A percentile compares a stretch with the other conserved stretches of the same genome.
phyloP scores from a whole-genome alignment of 1,140 invertebrate species.

The Popillia japonica region DNA sequence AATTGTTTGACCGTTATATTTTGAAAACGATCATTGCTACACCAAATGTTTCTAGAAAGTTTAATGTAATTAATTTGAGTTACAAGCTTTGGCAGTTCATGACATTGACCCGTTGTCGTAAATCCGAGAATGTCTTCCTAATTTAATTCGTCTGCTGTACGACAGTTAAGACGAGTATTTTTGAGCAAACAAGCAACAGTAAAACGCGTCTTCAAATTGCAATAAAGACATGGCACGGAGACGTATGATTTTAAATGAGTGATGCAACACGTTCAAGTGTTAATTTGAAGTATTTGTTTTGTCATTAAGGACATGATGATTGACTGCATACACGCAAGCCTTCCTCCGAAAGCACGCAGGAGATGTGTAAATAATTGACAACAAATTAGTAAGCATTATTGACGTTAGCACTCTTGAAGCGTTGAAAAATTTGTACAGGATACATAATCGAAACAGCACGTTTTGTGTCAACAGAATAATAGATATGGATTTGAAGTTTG shows the following conservation, averaged over 20 bases:
- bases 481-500: too few relatives aligned
- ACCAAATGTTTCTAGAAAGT: neutral
- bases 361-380: neutral
- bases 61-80: conserved; percentile 9
- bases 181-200: neutral
- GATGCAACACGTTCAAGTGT: neutral
- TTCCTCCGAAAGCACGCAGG: neutral
- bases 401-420: too few relatives aligned
- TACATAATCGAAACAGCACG: too few relatives aligned
- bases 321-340: neutral
- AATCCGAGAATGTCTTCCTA: conserved; percentile 1
- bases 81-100: neutral
- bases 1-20: neutral
- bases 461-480: too few relatives aligned
- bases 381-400: neutral
- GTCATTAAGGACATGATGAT: conserved; percentile 20
- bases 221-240: conserved; percentile 14
- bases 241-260: neutral
- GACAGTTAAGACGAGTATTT: neutral
- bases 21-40: neutral
- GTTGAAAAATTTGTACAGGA: too few relatives aligned
- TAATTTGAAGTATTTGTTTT: conserved; percentile 34
- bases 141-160: neutral
- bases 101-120: neutral
- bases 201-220: neutral